Evolutionary conservation across 2,888 invertebrate species (phyloP), one percentile per base, ranked within the genome.

Genomic region (Dimorphilus gyrociliatus): DNA sequence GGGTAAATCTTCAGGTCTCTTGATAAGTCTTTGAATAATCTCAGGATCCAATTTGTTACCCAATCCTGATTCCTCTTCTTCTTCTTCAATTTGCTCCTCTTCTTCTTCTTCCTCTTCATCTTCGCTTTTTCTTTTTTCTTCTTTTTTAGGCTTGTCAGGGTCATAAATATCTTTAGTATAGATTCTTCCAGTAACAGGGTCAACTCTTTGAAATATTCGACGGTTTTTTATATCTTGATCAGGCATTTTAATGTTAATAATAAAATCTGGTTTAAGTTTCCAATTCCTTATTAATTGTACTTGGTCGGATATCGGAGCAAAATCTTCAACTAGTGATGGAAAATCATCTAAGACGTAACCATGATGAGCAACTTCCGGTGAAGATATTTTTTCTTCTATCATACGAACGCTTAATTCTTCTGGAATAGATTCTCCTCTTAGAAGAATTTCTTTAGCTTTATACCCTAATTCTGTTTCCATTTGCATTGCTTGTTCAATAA

Each of bases 281-380:
- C 55, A 60, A 38, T 53, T 59, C 35, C 53, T 56, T 7, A 62
- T 43, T 19, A 59, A 38, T 34, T 60, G 60, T 15, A 62, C 36
- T 34, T 62, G 62, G 34, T 62, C 55, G 31, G 47, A 41, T 7
- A 59, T 48, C 12, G 47, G 46, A 39, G 60, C 42, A 23, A 42
- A 45, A 7, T 50, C 52, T 36, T 59, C 59, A 19, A 46, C 47
- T 23, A 55, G 35, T 26, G 50, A 51, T 4, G 62, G 62, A 37
- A 56, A 56, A 24, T 53, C 62, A 47, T 62, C 62, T 33, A 62
- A 33, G 14, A 61, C 47, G 41, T 62, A 62, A 12, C 60, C 61
- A 43, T 57, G 58, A 40, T 61, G 60, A 19, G 53, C 51, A n/a
- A 61, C 60, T 41, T 61, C 60, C 12, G 54, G 53, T 3, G 59